Percentiles rank a stretch among this genome's conserved stretches.
Conservation (phyloP, 2,888 invertebrate genomes). For the Mylabris sibirica region DNA sequence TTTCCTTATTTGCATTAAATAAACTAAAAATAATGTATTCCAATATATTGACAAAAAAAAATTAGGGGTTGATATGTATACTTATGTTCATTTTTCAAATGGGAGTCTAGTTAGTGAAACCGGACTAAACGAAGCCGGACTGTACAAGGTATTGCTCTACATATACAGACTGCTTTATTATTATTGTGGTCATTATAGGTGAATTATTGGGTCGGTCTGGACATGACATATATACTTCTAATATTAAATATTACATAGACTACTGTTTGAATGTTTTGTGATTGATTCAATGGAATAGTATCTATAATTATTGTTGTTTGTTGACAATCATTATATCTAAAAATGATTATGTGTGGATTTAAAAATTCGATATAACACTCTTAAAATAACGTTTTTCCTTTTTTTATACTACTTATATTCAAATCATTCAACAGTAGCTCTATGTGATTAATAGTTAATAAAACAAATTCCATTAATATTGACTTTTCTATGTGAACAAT, state of each 20-base stretch:
- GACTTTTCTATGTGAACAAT: neutral
- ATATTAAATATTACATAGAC: neutral
- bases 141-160: too few relatives aligned
- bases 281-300: neutral
- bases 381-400: neutral
- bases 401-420: neutral
- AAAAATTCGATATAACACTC: neutral
- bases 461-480: slow-evolving; percentile 17
- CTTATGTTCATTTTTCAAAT: too few relatives aligned
- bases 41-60: too few relatives aligned
- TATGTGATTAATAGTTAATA: slow-evolving; percentile 41
- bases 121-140: too few relatives aligned
- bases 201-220: slow-evolving; percentile 5
- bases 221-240: neutral
- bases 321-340: slow-evolving; percentile 7
- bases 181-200: slow-evolving; percentile 8
- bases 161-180: slow-evolving; percentile 6
- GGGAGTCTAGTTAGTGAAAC: too few relatives aligned
- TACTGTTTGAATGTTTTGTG: neutral
- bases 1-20: too few relatives aligned
- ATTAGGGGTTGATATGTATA: too few relatives aligned
- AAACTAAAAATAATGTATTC: too few relatives aligned
- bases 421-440: neutral
- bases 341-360: slow-evolving; percentile 1
- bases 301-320: neutral